Base-by-base conservation (phyloP, 1,140 invertebrate species). In the Drosophila equinoxialis region DNA sequence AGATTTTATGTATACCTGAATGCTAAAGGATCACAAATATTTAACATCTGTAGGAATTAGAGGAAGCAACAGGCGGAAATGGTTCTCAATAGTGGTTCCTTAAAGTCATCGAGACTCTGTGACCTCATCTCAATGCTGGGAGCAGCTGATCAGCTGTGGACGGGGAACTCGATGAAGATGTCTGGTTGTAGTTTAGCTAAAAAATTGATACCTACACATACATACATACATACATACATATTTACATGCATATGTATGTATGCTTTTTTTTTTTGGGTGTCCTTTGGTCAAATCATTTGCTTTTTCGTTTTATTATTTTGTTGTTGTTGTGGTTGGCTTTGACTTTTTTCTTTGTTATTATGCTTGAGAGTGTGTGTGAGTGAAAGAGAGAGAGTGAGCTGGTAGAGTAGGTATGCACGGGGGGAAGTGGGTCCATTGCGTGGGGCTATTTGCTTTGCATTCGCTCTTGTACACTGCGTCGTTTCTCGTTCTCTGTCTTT, bases 91-190 rank as follows among this genome's bases (percentile, higher is more conserved):
- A 20, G 20, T 20, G 17, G 45, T 48, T 48, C 20, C 17, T 20
- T 23, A 23, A 11, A 51, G 20, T 20, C 23, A 51, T 51, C 45
- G 45, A 39, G 37, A 23, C 45, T 20, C 17, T 51, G 45, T 51
- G 45, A 51, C 45, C 45, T 48, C 17, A 48, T 48, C 14, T 48
- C 6, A 14, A 48, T 14, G 45, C 45, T 11, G 8, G 2, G 4
- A 51, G 45, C 45, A 51, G 45, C 45, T 51, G 45, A 51, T 51
- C 45, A 51, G 45, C 45, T 51, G 45, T 51, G 20, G 45, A 23
- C 0, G 45, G 17, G 11, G 17, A 23, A 51, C 45, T 51, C 17
- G 17, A 51, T 20, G 10, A 51, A 51, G 13, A 11, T 3, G 8
- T 23, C 45, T 51, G 0, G 0, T 51, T 51, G 8, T 20, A 11